phyloP scores from a whole-genome alignment of 1,140 invertebrate species.

The Parasteatoda tepidariorum region DNA sequence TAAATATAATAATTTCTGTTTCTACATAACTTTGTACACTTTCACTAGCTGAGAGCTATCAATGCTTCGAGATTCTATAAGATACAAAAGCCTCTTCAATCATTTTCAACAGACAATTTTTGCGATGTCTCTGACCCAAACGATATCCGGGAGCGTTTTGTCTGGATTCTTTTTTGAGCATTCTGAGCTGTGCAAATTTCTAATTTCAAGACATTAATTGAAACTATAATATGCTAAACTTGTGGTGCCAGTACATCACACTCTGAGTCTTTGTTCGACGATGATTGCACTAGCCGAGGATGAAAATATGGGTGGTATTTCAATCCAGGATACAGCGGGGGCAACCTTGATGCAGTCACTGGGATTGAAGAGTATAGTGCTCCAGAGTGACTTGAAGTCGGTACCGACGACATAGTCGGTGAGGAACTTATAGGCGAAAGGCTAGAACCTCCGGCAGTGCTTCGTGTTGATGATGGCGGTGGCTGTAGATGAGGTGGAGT shows the following conservation, averaged over 20 bases:
- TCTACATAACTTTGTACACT: too few species aligned
- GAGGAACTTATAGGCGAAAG: conserved; percentile 56
- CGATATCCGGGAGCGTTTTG: too few species aligned
- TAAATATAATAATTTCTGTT: too few species aligned
- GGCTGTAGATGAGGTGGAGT: conserved; percentile 9
- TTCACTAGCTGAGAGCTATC: too few species aligned
- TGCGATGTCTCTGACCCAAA: too few species aligned
- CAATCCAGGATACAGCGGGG: conserved; percentile 41
- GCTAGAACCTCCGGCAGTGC: conserved; percentile 27
- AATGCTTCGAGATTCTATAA: too few species aligned
- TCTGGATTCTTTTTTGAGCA: too few species aligned
- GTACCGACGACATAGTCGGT: conserved; percentile 2
- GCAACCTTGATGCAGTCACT: conserved; percentile 22
- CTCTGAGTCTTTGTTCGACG: conserved; percentile 33
- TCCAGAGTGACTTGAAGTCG: not conserved
- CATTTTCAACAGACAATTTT: too few species aligned
- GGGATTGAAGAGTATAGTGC: conserved; percentile 28
- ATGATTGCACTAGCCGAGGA: conserved; percentile 47
- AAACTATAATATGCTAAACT: too few species aligned
- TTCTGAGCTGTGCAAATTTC: too few species aligned
- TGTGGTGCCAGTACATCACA: conserved; percentile 40
- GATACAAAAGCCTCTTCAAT: too few species aligned
- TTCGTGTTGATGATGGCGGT: not conserved
- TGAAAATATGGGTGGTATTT: conserved; percentile 60
- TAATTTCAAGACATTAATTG: too few species aligned